Conservation (phyloP, 2,888 invertebrate species). For the Galerucella calmariensis region DNA sequence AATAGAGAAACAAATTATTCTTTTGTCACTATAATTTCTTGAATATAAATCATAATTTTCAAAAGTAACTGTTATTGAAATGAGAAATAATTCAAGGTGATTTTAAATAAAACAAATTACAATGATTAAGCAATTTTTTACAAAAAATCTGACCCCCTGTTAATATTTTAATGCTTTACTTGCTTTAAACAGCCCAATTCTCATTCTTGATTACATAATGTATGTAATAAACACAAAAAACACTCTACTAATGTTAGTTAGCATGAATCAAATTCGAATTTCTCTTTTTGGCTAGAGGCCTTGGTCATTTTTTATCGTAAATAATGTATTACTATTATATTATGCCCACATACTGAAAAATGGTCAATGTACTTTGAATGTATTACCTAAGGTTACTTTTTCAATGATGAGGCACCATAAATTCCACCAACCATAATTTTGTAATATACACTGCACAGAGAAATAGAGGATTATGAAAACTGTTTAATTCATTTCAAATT, state of each 20-base stretch:
- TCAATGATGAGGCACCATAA: slow-evolving; percentile 8
- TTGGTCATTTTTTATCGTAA: slow-evolving; percentile 12
- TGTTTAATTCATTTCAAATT: too few relatives aligned
- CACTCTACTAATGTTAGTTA: slow-evolving; percentile 1
- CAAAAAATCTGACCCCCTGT: neutral
- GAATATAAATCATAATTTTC: neutral
- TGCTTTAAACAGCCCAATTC: neutral
- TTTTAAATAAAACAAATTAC: neutral
- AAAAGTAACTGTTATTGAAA: neutral
- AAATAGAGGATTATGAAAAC: too few relatives aligned
- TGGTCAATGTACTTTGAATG: slow-evolving; percentile 26
- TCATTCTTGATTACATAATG: neutral
- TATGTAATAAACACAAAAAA: slow-evolving; percentile 2
- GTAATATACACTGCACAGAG: neutral
- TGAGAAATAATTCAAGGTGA: neutral
- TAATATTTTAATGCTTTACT: neutral
- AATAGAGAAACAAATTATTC: too few relatives aligned
- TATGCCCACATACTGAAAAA: neutral
- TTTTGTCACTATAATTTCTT: too few relatives aligned
- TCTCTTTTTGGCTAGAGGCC: too few relatives aligned
- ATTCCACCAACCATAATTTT: neutral
- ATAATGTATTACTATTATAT: slow-evolving; percentile 16
- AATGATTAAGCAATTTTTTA: neutral
- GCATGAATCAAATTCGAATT: slow-evolving; percentile 15
- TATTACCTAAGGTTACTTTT: slow-evolving; percentile 5